Conservation (phyloP, 2,113 vertebrate species). For the Raphicerus campestris region DNA sequence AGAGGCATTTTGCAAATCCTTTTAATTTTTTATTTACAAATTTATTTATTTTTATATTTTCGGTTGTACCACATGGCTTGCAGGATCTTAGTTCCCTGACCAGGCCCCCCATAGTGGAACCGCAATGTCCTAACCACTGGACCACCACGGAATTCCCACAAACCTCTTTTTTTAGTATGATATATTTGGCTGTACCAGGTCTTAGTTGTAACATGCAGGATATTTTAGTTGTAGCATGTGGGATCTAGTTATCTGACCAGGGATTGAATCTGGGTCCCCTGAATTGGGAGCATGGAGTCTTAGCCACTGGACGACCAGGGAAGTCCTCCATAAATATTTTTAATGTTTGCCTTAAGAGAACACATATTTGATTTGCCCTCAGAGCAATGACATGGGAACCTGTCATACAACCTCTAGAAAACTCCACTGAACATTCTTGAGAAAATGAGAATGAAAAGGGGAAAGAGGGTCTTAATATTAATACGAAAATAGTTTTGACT, state of each 20-base stretch:
- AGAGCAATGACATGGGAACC: background rate
- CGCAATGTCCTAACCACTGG: background rate
- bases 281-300: background rate
- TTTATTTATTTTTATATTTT: background rate
- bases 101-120: background rate
- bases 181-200: background rate
- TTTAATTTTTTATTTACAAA: background rate
- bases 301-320: background rate
- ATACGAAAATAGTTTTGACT: background rate
- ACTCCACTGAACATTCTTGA: background rate
- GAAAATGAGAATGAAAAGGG: background rate
- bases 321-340: background rate
- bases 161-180: background rate
- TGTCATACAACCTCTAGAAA: background rate
- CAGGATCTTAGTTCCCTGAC: background rate
- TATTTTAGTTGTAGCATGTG: background rate
- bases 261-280: background rate
- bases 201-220: background rate
- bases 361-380: background rate
- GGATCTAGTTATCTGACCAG: background rate
- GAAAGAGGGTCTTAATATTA: constrained; percentile 10
- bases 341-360: background rate
- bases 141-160: background rate
- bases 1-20: constrained; percentile 1
- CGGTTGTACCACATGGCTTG: background rate